Conservation (phyloP, 2,797 vertebrate species). For the Psittacula derbiana region DNA sequence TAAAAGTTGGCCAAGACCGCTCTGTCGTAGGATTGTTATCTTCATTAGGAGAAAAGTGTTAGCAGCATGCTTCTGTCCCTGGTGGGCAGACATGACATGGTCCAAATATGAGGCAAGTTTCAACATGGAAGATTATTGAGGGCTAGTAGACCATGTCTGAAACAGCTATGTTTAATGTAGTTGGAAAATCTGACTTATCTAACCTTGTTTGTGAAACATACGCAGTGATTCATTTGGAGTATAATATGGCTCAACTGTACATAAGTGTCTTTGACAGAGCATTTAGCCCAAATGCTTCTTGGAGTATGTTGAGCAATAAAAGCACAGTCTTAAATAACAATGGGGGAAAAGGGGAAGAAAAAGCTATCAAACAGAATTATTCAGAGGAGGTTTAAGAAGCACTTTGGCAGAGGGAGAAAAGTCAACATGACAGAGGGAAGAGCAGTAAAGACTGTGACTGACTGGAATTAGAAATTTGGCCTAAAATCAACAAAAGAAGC, state of each 20-base stretch:
- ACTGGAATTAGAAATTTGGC: background rate
- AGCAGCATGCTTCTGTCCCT: constrained; percentile 38
- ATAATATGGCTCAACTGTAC: constrained; percentile 20
- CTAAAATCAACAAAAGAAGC: background rate
- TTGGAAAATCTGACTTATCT: constrained; percentile 52
- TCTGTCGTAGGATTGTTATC: constrained; percentile 4
- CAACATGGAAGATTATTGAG: constrained; percentile 11
- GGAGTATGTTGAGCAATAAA: constrained; percentile 45
- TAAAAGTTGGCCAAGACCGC: background rate
- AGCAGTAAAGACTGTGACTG: background rate
- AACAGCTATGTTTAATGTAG: constrained; percentile 20
- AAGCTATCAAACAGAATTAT: background rate
- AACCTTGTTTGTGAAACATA: constrained; percentile 32
- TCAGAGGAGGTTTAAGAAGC: constrained; percentile 12
- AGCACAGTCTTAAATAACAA: constrained; percentile 26
- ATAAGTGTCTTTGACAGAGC: constrained; percentile 54
- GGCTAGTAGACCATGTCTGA: constrained; percentile 16
- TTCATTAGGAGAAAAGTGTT: constrained; percentile 29
- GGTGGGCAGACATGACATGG: background rate
- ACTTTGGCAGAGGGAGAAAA: constrained; percentile 4
- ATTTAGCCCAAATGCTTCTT: constrained; percentile 46
- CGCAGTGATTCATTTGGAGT: background rate
- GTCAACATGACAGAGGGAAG: background rate
- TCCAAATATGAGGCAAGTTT: constrained; percentile 30
- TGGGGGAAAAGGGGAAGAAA: constrained; percentile 1